These are phyloP conservation scores for Phaonia tiefii DNA, from an alignment of 2,888 invertebrate species.

Conservation along the genomic window DNA sequence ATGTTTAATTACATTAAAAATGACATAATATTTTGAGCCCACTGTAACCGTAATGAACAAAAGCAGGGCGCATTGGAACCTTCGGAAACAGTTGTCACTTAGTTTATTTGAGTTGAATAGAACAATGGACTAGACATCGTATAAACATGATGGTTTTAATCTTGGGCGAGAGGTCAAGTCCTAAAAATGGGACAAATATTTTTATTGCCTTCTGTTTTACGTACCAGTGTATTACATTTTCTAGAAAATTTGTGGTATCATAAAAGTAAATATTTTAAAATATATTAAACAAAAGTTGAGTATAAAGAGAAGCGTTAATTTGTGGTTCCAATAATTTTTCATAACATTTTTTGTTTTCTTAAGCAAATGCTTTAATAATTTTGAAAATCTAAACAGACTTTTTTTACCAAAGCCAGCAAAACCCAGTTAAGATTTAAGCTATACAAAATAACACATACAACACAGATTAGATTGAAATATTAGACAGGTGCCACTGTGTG, in stretches of 20 bases:
- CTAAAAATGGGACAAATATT: neutral
- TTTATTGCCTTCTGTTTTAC: neutral
- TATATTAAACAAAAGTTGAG: no score
- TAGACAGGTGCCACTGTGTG: no score
- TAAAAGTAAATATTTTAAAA: neutral
- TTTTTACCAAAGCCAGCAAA: no score
- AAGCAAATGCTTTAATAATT: no score
- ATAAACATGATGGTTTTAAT: neutral
- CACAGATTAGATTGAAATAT: no score
- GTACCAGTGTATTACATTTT: neutral
- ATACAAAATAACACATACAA: no score
- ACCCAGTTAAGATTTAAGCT: no score
- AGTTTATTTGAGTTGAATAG: neutral
- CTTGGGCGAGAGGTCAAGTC: neutral
- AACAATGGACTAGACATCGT: neutral
- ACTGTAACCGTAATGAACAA: no score
- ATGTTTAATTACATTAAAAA: conserved; percentile 65
- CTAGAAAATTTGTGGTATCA: neutral
- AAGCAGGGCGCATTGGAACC: neutral
- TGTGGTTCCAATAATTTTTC: no score
- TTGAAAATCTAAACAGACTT: no score
- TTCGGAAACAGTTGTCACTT: conserved; percentile 12
- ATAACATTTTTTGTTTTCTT: no score
- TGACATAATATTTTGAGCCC: conserved; percentile 55
- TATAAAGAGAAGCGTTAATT: no score